Evolutionary conservation across 2,797 vertebrate species (phyloP).

Genomic region (Heteromormyrus szaboi): DNA sequence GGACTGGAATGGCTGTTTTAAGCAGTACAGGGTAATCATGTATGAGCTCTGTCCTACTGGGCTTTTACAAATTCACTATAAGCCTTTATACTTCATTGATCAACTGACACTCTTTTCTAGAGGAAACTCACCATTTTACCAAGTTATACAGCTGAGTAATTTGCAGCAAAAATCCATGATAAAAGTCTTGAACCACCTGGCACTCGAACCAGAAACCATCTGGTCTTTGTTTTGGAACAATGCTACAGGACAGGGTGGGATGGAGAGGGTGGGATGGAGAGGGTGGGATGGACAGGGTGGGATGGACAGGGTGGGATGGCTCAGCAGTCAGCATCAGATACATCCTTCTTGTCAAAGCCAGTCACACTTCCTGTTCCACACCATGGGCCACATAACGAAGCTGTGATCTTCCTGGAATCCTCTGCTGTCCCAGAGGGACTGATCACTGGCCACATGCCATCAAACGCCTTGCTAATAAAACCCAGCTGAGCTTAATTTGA

Average conservation of each 20-base stretch:
- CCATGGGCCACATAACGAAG: neutral
- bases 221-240: neutral
- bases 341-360: neutral
- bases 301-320: neutral
- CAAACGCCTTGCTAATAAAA: neutral
- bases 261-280: neutral
- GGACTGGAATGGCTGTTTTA: neutral
- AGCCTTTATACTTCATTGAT: neutral
- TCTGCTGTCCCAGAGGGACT: neutral
- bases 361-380: neutral
- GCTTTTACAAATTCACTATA: neutral
- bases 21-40: neutral
- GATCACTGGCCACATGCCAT: neutral
- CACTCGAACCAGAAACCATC: neutral
- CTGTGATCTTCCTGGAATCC: neutral
- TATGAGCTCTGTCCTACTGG: neutral
- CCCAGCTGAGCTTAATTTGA: neutral
- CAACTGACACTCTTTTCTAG: neutral
- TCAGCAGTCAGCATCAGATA: neutral
- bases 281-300: too few species aligned
- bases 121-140: neutral
- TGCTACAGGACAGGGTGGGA: neutral
- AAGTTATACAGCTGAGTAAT: neutral
- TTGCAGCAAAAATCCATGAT: neutral
- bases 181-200: neutral